These are phyloP conservation scores for Ptychadena robeensis DNA, from an alignment of 2,797 vertebrate species.

Conservation along the genomic window DNA sequence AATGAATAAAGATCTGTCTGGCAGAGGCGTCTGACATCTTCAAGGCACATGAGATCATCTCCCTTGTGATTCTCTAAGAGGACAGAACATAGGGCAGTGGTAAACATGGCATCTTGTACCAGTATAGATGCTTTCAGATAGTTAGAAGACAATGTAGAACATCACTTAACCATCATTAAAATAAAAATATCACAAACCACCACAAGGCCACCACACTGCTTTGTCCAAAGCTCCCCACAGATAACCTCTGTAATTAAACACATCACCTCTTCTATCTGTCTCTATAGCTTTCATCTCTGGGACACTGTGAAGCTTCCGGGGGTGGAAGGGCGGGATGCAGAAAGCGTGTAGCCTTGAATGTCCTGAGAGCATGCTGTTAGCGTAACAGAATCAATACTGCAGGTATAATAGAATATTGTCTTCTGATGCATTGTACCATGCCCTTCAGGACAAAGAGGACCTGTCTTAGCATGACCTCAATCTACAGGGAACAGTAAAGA, in stretches of 20 bases:
- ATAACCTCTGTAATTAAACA: conserved; percentile 37
- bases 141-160: neutral
- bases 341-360: neutral
- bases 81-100: neutral
- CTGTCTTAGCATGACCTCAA: neutral
- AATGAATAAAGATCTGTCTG: too few species aligned
- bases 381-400: neutral
- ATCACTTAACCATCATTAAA: neutral
- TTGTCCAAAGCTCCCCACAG: conserved; percentile 18
- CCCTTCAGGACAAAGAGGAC: neutral
- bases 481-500: neutral
- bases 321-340: neutral
- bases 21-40: too few species aligned
- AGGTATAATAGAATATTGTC: neutral
- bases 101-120: neutral
- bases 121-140: neutral
- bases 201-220: neutral
- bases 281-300: conserved; percentile 8
- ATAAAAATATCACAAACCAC: neutral
- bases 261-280: neutral
- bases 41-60: too few species aligned
- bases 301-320: conserved; percentile 16
- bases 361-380: neutral
- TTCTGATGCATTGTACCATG: neutral
- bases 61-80: neutral